These are phyloP conservation scores for Nestor notabilis DNA, from an alignment of 2,113 vertebrate genomes.

Conservation along the genomic window DNA sequence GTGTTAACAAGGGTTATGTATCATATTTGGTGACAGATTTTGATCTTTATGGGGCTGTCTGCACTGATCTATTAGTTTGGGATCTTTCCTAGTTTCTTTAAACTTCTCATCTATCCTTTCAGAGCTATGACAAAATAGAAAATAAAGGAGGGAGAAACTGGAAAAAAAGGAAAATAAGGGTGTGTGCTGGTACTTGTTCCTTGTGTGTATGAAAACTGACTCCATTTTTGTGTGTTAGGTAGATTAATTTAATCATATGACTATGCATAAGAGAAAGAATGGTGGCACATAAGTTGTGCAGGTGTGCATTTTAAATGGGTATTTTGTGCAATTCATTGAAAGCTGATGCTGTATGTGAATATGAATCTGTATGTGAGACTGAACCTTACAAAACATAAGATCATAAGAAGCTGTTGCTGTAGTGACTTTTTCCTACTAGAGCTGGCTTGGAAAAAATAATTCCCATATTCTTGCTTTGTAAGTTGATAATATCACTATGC, in stretches of 20 bases:
- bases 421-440: conserved; percentile 76
- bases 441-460: conserved; percentile 72
- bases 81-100: conserved; percentile 56
- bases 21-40: not conserved
- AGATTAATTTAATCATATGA: conserved; percentile 72
- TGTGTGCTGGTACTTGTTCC: conserved; percentile 46
- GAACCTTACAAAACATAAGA: conserved; percentile 56
- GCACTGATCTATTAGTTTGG: conserved; percentile 61
- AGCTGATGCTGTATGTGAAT: conserved; percentile 64
- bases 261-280: conserved; percentile 78
- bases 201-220: conserved; percentile 65
- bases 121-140: conserved; percentile 43
- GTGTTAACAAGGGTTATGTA: not conserved
- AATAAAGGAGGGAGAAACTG: conserved; percentile 64
- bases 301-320: conserved; percentile 67
- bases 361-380: conserved; percentile 68
- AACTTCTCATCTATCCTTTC: conserved; percentile 49
- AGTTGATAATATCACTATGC: conserved; percentile 83
- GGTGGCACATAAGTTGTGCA: conserved; percentile 65
- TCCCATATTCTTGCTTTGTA: conserved; percentile 81
- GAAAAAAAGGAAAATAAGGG: not conserved
- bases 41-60: conserved; percentile 21
- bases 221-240: conserved; percentile 57
- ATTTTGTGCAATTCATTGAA: conserved; percentile 75
- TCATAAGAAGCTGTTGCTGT: conserved; percentile 72